Base-by-base conservation (phyloP, 2,888 invertebrate species). In the Argyra leucocephala region DNA sequence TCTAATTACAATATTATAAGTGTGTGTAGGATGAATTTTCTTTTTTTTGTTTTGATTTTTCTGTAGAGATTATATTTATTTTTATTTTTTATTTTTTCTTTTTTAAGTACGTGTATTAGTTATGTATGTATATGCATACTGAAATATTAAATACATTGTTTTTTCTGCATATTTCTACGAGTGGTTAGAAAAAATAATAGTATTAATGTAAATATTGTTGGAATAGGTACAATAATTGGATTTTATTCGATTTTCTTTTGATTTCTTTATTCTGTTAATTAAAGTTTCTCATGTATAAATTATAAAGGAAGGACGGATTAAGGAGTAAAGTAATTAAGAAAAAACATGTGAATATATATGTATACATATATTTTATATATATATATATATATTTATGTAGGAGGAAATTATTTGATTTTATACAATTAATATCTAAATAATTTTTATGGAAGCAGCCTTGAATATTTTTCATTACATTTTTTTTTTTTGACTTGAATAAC, bases 151-250 rank as follows among this genome's bases (percentile, higher is more conserved):
- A 31, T n/a, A n/a, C n/a, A 10, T 31, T 31, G 12, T 31, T 6
- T 48, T 48, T n/a, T 48, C 9, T 48, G 15, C 18, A n/a, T 48
- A 48, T 15, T 31, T 31, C 31, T 48, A 48, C 18, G 48, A 48
- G 18, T n/a, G 9, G 48, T 18, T 48, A 18, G 18, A 12, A n/a
- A 48, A 48, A 48, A 15, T 48, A 18, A 48, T 18, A 48, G 48
- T 48, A 12, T 48, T 48, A 48, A 48, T 48, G 48, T 48, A 48
- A 48, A 48, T 48, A 48, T 48, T 48, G 48, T 48, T 48, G 48
- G 48, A 48, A n/a, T 48, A 48, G 48, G 48, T 48, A 48, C 48
- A 48, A 48, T 48, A 48, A 48, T 48, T 48, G 48, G 48, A 48
- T 48, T 48, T 48, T 48, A 15, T 48, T 48, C 15, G 48, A 48